These are phyloP conservation scores for Drosophila basisetae DNA, from an alignment of 2,888 invertebrate species.

Conservation along the genomic window DNA sequence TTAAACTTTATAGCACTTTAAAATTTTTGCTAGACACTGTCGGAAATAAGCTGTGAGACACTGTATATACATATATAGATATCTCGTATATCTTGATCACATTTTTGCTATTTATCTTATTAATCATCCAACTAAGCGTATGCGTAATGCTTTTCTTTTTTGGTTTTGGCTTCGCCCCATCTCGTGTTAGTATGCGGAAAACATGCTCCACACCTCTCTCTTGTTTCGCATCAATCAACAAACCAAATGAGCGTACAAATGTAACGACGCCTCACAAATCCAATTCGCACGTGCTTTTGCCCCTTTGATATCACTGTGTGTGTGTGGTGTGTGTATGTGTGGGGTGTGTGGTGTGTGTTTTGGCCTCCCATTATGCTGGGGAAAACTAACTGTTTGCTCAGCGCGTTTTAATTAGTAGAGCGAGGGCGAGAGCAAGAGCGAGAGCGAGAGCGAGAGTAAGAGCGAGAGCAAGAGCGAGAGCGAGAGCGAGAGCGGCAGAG, in stretches of 20 bases:
- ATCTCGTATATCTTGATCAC: background rate
- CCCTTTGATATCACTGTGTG: constrained; percentile 21
- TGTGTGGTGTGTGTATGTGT: background rate
- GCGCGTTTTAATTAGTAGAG: constrained; percentile 74
- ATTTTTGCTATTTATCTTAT: constrained; percentile 14
- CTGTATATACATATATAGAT: too few relatives aligned
- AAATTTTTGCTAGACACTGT: too few relatives aligned
- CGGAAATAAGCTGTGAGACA: too few relatives aligned
- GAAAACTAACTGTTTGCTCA: constrained; percentile 49
- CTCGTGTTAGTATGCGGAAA: constrained; percentile 36
- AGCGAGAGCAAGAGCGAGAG: constrained; percentile 15
- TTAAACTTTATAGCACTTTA: too few relatives aligned
- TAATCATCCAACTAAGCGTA: constrained; percentile 38
- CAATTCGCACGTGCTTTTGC: constrained; percentile 65
- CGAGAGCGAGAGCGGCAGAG: constrained; percentile 20
- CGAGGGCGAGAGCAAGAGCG: constrained; percentile 8
- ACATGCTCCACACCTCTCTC: background rate
- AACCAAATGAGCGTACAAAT: constrained; percentile 60
- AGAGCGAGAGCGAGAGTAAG: constrained; percentile 19
- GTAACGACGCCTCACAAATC: constrained; percentile 65
- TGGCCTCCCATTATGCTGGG: constrained; percentile 6
- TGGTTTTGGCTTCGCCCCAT: background rate
- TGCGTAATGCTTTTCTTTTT: constrained; percentile 31
- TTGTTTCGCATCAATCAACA: constrained; percentile 60
- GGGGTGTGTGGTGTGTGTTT: background rate